Evolutionary conservation across 2,797 vertebrate genomes (phyloP), one percentile per base, ranked within the genome.

Genomic region (Argentina silus): DNA sequence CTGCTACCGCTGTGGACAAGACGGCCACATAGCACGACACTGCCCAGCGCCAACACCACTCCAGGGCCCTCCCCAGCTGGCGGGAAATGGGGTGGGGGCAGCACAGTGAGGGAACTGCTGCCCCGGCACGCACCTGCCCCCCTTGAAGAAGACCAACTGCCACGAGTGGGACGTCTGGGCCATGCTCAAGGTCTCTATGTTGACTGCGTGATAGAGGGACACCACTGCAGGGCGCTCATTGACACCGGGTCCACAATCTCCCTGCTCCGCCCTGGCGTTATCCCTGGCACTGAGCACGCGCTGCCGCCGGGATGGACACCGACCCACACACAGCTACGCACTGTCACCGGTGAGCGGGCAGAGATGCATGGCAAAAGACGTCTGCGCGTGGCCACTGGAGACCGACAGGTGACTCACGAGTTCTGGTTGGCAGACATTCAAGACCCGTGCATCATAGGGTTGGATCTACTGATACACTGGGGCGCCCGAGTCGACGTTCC

Each of bases 191-290:
- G 48, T 27, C 27, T 69, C 6, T 57, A 69, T 51, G 50, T 69
- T 12, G 50, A 23, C 4, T 19, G 50, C 36, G 5, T 15, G 7
- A 42, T 69, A 42, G 27, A 56, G 6, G 27, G 67, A 11, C 50
- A 69, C 10, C 1, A 14, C 19, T 70, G 69, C 9, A 10, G 10
- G 42, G 69, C 42, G 15, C 17, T 70, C 17, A 51, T 48, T 14
- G 27, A 69, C 67, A 53, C 27, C 10, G 67, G 27, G 50, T 55
- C 67, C 51, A 56, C 50, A 6, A 61, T 70, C 11, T 55, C 56
- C 69, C 42, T 70, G 21, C 23, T 70, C 10, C 56, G 69, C n/a
- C 69, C 69, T 43, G 69, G 69, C 2, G 43, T 60, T 12, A 55
- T 70, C 7, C 42, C 43, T 12, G 36, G n/a, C 9, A 17, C 36